Evolutionary conservation across 2,888 invertebrate genomes (phyloP).

Genomic region (Agrotis puta): DNA sequence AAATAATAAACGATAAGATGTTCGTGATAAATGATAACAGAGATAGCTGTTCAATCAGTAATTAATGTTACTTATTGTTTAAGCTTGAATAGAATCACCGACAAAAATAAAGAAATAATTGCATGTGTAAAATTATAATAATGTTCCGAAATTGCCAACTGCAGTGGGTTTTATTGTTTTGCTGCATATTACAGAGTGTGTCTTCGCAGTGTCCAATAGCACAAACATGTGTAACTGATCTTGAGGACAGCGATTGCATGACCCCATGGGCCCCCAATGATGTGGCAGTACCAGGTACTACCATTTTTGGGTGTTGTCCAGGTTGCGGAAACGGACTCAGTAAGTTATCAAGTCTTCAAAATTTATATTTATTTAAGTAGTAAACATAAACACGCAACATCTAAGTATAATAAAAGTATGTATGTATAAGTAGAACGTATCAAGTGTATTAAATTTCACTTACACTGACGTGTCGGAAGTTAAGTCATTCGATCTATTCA

Average conservation of each 20-base stretch:
- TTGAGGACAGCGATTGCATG: constrained; percentile 74
- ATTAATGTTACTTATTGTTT: constrained; percentile 72
- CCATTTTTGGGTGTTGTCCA: constrained; percentile 86
- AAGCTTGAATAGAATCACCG: constrained; percentile 58
- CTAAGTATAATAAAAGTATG: neutral
- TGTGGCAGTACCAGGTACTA: constrained; percentile 73
- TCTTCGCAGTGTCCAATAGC: constrained; percentile 77
- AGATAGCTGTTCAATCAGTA: constrained; percentile 68
- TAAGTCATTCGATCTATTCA: constrained; percentile 67
- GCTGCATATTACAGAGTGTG: constrained; percentile 56
- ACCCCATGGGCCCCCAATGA: constrained; percentile 56
- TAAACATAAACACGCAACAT: neutral
- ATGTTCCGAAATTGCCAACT: constrained; percentile 51
- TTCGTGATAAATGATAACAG: constrained; percentile 72
- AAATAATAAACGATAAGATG: constrained; percentile 75
- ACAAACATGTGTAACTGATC: constrained; percentile 82
- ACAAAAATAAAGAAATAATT: constrained; percentile 41
- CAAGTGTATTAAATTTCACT: constrained; percentile 66
- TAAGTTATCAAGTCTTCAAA: constrained; percentile 22
- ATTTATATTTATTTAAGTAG: neutral
- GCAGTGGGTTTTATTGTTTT: constrained; percentile 56
- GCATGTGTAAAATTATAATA: constrained; percentile 31
- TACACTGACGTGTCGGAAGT: constrained; percentile 68
- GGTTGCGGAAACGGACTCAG: constrained; percentile 74
- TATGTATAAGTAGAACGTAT: constrained; percentile 35